Conservation (phyloP, 92 coral and sea anemone species). For the Parazoanthus swiftii region DNA sequence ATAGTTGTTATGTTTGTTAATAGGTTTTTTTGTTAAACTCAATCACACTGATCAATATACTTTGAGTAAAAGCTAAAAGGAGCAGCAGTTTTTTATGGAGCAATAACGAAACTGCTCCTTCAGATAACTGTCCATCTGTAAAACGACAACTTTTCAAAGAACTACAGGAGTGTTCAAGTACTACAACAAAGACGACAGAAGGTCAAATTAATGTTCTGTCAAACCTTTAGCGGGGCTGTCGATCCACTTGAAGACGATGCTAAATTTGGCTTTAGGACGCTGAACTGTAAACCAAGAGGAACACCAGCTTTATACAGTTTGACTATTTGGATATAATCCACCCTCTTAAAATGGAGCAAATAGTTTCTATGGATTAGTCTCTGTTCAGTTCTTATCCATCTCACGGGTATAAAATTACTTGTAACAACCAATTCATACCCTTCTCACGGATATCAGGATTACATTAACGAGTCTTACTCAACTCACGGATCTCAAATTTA, state of each 20-base stretch:
- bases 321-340: no score
- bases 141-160: background rate
- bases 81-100: no score
- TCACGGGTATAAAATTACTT: no score
- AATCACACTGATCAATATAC: no score
- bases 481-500: background rate
- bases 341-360: no score
- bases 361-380: no score
- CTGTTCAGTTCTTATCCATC: background rate
- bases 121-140: background rate
- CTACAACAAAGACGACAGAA: background rate
- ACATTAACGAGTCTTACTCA: background rate
- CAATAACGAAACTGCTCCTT: no score
- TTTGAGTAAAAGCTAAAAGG: no score
- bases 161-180: background rate
- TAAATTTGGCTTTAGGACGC: conserved; percentile 57
- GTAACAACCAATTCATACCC: conserved; percentile 48
- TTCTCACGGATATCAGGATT: conserved; percentile 52
- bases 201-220: background rate
- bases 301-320: background rate
- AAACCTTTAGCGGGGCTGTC: conserved; percentile 62
- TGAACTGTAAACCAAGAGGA: conserved; percentile 34
- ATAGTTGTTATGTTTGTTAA: no score
- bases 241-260: conserved; percentile 84
- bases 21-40: no score